Evolutionary conservation across 2,797 vertebrate species (phyloP).

Genomic region (Melanotaenia parkinsoni): DNA sequence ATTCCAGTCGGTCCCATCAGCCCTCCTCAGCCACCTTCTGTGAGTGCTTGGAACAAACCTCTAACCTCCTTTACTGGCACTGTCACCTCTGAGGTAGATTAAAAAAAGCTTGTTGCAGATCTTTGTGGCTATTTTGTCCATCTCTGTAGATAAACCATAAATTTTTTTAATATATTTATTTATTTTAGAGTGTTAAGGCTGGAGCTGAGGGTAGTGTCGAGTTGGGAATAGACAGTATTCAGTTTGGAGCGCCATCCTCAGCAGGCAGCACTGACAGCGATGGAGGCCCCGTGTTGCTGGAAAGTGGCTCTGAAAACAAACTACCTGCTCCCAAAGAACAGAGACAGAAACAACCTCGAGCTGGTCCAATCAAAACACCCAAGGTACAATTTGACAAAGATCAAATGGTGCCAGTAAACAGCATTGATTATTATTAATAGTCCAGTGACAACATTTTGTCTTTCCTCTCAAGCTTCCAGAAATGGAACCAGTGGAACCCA

Average conservation of each 20-base stretch:
- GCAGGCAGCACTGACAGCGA: constrained; percentile 95
- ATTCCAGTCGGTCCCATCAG: constrained; percentile 95
- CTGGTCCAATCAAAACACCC: constrained; percentile 96
- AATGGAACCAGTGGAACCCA: constrained; percentile 91
- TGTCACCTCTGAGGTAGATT: constrained; percentile 88
- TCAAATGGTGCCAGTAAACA: not conserved
- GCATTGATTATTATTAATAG: not conserved
- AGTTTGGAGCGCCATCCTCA: constrained; percentile 96
- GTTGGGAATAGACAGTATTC: constrained; percentile 93
- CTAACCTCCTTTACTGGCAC: constrained; percentile 94
- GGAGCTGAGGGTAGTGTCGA: constrained; percentile 88
- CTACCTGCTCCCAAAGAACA: constrained; percentile 98
- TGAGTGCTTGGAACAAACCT: constrained; percentile 99
- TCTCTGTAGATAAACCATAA: not conserved
- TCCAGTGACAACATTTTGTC: not conserved
- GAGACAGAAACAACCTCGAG: constrained; percentile 94
- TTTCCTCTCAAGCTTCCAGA: constrained; percentile 88
- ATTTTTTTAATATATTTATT: not conserved
- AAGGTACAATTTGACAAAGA: constrained; percentile 82
- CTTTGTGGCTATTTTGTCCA: not conserved
- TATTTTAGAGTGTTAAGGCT: constrained; percentile 85
- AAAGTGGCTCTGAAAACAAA: constrained; percentile 88
- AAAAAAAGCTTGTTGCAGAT: not conserved
- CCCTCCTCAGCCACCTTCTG: constrained; percentile 94
- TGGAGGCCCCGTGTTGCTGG: constrained; percentile 87